Percentiles rank a stretch among this genome's conserved stretches.
These are phyloP conservation scores for Podarcis muralis DNA, from an alignment of 2,113 vertebrate genomes.

Conservation along the genomic window DNA sequence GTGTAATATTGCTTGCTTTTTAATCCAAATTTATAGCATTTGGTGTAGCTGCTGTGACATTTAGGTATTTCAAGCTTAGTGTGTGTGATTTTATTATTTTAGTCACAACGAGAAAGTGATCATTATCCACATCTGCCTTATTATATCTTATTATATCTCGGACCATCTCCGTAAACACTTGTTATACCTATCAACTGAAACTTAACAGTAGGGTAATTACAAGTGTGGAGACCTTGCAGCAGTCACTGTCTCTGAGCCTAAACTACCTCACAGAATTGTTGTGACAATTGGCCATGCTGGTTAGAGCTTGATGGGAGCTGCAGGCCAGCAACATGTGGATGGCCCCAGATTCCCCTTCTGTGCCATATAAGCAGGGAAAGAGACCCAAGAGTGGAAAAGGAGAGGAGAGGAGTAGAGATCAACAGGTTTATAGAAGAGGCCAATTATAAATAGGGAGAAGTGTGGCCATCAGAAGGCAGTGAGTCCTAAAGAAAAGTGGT, in stretches of 20 bases:
- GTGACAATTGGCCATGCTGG: background rate
- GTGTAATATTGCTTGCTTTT: background rate
- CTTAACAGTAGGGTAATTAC: background rate
- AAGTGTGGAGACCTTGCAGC: no score
- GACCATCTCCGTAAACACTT: background rate
- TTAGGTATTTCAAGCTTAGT: background rate
- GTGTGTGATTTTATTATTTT: background rate
- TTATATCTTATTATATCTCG: background rate
- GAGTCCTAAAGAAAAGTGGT: background rate
- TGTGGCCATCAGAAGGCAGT: no score
- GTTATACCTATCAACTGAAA: background rate
- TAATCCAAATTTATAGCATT: background rate
- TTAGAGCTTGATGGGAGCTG: background rate
- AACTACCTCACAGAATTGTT: no score
- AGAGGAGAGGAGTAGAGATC: background rate
- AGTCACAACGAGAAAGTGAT: background rate
- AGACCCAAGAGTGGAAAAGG: background rate
- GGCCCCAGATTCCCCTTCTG: background rate
- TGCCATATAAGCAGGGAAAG: background rate
- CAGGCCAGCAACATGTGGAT: background rate
- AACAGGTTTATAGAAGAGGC: background rate
- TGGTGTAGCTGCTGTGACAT: background rate
- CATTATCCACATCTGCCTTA: background rate
- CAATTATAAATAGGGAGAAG: background rate
- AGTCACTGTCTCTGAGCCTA: no score